Evolutionary conservation across 1,140 invertebrate genomes (phyloP), one percentile per base, ranked within the genome.

Genomic region (Heliconius hewitsoni): DNA sequence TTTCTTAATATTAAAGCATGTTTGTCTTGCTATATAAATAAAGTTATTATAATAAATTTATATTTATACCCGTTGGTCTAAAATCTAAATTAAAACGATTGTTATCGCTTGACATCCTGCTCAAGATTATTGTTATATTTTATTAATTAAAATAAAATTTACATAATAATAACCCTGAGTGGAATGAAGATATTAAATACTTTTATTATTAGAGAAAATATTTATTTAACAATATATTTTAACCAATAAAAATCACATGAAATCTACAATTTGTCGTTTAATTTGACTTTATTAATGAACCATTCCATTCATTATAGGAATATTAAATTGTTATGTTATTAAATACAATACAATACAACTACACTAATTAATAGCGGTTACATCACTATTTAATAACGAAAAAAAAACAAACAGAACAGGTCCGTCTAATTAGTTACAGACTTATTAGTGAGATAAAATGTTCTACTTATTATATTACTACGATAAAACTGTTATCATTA

Each of bases 401-500:
- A 57, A 74, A 46, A 46, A 75, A 66, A 66, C 60, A 66, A 74
- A 75, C 73, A 74, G 73, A 27, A 74, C 42, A 73, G 46, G 23
- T 39, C 73, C 27, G 55, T 78, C 78, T 78, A 81, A 81, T 77
- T 77, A 74, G 39, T 73, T 60, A 52, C 60, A 78, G 52, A 78
- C 74, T 81, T 78, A 74, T 78, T 78, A 66, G 30, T 39, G 46
- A 73, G 71, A 78, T 81, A 78, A 74, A 76, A 66, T 74, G 74
- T 81, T 70, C 37, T 66, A 71, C 80, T 75, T 74, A 72, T 72
- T 72, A 57, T 76, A 79, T 78, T 72, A 76, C 74, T 50, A 18
- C 71, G 77, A 80, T 82, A 80, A 80, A 77, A 79, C 73, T 77
- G 78, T 82, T 82, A 82, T 80, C 73, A 55, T 78, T 75, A 77